These are phyloP conservation scores for Semibalanus balanoides DNA, from an alignment of 1,140 invertebrate species.

Conservation along the genomic window DNA sequence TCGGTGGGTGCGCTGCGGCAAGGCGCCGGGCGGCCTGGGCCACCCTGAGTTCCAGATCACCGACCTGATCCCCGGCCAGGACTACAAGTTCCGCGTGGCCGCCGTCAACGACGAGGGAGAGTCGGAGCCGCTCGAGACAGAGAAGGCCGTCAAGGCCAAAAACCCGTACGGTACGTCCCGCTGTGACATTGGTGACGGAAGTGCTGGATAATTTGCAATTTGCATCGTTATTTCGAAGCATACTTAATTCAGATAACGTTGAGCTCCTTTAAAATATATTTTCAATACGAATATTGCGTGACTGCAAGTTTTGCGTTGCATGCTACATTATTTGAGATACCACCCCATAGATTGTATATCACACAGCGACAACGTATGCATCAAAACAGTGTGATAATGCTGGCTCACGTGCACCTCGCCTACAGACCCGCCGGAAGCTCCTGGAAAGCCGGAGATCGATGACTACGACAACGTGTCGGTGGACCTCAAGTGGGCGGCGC, in stretches of 20 bases:
- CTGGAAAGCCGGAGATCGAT: slow-evolving; percentile 73
- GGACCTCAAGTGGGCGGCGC: slow-evolving; percentile 86
- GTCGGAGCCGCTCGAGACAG: slow-evolving; percentile 74
- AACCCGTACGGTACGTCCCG: slow-evolving; percentile 66
- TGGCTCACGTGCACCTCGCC: too few species aligned
- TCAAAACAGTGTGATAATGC: too few species aligned
- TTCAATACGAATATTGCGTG: too few species aligned
- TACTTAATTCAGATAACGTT: too few species aligned
- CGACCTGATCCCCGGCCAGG: slow-evolving; percentile 83
- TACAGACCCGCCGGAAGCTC: slow-evolving; percentile 63
- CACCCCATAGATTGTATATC: too few species aligned
- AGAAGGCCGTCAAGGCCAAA: slow-evolving; percentile 66
- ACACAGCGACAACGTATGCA: too few species aligned
- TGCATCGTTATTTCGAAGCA: too few species aligned
- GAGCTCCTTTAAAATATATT: too few species aligned
- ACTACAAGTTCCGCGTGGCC: slow-evolving; percentile 93
- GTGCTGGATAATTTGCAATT: too few species aligned
- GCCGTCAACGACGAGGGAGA: slow-evolving; percentile 91
- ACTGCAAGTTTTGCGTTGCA: too few species aligned
- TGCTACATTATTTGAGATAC: too few species aligned
- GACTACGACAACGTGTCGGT: slow-evolving; percentile 90
- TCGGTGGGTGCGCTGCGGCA: slow-evolving; percentile 63
- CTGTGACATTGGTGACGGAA: not conserved
- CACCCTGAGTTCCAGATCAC: slow-evolving; percentile 73
- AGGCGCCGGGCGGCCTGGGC: slow-evolving; percentile 52